Evolutionary conservation across 2,113 vertebrate species (phyloP).

Genomic region (Dipodomys spectabilis): DNA sequence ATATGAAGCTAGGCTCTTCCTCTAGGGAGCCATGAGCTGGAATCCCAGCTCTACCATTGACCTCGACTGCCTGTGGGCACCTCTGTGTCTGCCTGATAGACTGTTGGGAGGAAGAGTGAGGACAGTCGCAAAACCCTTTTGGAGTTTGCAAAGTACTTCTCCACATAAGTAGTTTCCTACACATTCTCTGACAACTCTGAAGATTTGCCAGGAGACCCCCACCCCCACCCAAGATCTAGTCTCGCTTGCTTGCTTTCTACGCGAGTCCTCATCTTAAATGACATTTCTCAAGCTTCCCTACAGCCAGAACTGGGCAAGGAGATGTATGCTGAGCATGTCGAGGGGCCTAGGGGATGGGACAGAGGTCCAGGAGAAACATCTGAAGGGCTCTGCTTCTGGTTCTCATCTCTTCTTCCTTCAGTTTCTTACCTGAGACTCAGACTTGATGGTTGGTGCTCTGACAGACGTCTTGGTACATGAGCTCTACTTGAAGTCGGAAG

Average conservation of each 20-base stretch:
- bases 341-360: no score
- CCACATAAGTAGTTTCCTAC: neutral
- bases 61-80: neutral
- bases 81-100: neutral
- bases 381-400: neutral
- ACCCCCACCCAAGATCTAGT: neutral
- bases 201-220: neutral
- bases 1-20: neutral
- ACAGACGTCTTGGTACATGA: neutral
- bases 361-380: neutral
- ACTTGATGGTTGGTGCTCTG: neutral
- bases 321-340: no score
- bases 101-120: neutral
- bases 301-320: neutral
- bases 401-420: neutral
- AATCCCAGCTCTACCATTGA: neutral
- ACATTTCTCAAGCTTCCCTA: neutral
- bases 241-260: neutral
- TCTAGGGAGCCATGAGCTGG: neutral
- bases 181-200: neutral
- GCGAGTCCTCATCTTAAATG: neutral
- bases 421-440: neutral
- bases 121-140: neutral
- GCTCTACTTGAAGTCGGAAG: neutral
- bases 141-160: neutral